Evolutionary conservation across 2,797 vertebrate genomes (phyloP).

Genomic region (Acrocephalus scirpaceus): DNA sequence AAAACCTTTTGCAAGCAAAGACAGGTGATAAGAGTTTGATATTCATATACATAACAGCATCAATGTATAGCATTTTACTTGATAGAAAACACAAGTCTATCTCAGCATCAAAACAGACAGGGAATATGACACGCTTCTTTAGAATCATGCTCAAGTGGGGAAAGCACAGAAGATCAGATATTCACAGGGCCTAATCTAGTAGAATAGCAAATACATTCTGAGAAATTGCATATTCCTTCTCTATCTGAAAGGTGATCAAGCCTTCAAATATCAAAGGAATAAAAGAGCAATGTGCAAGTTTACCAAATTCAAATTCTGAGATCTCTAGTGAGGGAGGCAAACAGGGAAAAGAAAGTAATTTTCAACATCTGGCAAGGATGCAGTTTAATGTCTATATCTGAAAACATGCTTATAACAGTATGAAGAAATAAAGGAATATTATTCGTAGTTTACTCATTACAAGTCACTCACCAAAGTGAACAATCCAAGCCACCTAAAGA

Average conservation of each 20-base stretch:
- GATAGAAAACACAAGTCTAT: background rate
- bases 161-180: background rate
- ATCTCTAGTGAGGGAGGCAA: background rate
- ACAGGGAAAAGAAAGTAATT: background rate
- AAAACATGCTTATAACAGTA: background rate
- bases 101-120: background rate
- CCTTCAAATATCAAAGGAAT: background rate
- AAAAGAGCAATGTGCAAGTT: background rate
- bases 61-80: background rate
- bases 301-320: background rate
- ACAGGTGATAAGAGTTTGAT: background rate
- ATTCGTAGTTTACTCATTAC: background rate
- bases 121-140: background rate
- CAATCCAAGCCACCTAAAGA: accelerated
- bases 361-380: background rate
- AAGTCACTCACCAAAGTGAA: background rate
- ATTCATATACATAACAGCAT: background rate
- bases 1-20: background rate
- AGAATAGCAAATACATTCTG: background rate
- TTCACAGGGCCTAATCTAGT: background rate
- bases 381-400: background rate
- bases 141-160: background rate
- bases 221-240: background rate
- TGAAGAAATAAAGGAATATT: background rate
- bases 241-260: background rate